Evolutionary conservation across 2,113 vertebrate species (phyloP).

Genomic region (Microcebus griseorufus): DNA sequence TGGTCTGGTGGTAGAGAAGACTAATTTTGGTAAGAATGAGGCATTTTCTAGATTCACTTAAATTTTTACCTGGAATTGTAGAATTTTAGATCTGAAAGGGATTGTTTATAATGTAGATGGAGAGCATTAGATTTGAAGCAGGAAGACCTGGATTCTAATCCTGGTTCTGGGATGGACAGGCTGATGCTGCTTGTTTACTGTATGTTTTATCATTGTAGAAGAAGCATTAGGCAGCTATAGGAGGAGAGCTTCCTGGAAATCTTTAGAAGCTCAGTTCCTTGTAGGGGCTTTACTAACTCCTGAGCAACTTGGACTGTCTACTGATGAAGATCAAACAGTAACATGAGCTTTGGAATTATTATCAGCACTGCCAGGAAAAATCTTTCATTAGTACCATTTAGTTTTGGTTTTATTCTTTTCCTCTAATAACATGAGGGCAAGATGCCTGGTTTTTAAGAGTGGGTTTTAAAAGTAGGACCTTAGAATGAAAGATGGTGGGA

Average conservation of each 20-base stretch:
- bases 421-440: conserved; percentile 23
- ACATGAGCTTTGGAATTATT: conserved; percentile 23
- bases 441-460: conserved; percentile 51
- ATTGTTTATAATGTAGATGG: neutral
- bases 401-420: conserved; percentile 66
- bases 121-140: conserved; percentile 2
- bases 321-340: conserved; percentile 26
- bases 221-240: neutral
- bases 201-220: conserved; percentile 43
- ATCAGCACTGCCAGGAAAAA: conserved; percentile 28
- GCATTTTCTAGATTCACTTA: conserved; percentile 47
- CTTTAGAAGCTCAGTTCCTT: conserved; percentile 20
- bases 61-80: conserved; percentile 12
- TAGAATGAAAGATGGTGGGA: conserved; percentile 50
- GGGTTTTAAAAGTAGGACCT: conserved; percentile 49
- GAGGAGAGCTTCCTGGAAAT: conserved; percentile 35
- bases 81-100: conserved; percentile 17
- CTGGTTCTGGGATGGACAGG: neutral
- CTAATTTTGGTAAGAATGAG: conserved; percentile 27
- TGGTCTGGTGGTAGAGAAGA: conserved; percentile 5
- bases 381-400: conserved; percentile 32
- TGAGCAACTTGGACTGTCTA: neutral
- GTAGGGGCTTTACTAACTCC: neutral
- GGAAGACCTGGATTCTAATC: conserved; percentile 46
- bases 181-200: conserved; percentile 40